These are phyloP conservation scores for Onychomys leucogaster DNA, from an alignment of 2,797 vertebrate genomes.

Conservation along the genomic window DNA sequence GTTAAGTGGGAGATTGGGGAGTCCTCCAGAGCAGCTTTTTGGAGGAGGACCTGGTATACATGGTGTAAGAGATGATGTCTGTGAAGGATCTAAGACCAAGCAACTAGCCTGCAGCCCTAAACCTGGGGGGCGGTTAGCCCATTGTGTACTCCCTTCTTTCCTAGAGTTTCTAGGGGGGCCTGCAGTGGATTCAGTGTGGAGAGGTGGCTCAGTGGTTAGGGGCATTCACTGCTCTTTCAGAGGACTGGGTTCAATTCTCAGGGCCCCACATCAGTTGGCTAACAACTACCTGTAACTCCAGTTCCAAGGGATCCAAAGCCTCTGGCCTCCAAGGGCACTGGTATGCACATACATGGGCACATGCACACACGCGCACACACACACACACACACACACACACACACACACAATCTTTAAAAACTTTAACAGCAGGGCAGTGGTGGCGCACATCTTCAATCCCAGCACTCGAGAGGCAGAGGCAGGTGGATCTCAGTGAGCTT, in stretches of 20 bases:
- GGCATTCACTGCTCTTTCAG: neutral
- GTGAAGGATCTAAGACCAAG: neutral
- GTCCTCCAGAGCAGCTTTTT: neutral
- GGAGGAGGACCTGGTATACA: neutral
- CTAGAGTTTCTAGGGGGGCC: neutral
- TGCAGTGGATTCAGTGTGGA: neutral
- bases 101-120: neutral
- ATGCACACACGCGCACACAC: no score
- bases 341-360: no score
- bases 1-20: neutral
- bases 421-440: no score
- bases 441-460: no score
- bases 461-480: no score
- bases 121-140: neutral
- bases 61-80: neutral
- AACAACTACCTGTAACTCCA: neutral
- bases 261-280: neutral
- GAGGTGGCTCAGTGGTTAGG: neutral
- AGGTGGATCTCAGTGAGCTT: no score
- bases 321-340: neutral
- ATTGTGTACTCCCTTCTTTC: neutral
- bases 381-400: no score
- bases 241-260: neutral
- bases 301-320: neutral
- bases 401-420: neutral